Evolutionary conservation across 2,113 vertebrate genomes (phyloP), one percentile per base, ranked within the genome.

Genomic region (Centropristis striata): DNA sequence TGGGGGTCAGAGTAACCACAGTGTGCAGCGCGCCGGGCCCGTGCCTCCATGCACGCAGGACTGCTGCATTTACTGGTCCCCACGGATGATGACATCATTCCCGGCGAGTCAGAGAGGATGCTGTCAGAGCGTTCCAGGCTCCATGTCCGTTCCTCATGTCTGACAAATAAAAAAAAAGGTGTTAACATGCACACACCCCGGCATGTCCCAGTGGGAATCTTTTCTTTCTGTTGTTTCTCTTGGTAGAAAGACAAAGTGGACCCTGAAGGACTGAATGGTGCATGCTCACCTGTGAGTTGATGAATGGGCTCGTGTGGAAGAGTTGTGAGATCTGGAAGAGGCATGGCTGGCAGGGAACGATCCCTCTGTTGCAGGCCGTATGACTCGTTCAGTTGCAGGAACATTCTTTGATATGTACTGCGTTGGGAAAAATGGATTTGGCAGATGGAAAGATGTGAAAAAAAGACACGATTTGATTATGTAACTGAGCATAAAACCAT

Each of bases 21-120:
- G 84, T 96, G 95, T 2, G 96, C 95, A 36, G 96, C 97, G 0
- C 96, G 96, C 67, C 97, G 95, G 7, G 97, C 96, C 81, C 97
- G 94, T 0, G 97, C 97, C 90, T 98, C 97, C 92, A 97, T 95
- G 8, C 97, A 98, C 0, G 96, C 97, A 3, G 98, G 98, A 89
- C 98, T 99, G 95, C 97, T 99, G 95, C 98, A 99, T 92, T 99
- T 99, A 92, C 98, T 99, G 95, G 97, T 99, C 91, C 97, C 98
- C 91, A 99, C 97, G 0, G 98, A 99, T 53, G 98, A 99, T 86
- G 98, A 95, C 95, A 98, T 96, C 90, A 98, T 96, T 85, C 97
- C 97, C 86, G 97, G 97, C 64, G 97, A 98, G 89, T 99, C 97
- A 0, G 98, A 99, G 86, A 97, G 97, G 92, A 97, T 91, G 50